Evolutionary conservation across 2,113 vertebrate species (phyloP).

Genomic region (Centrocercus urophasianus): DNA sequence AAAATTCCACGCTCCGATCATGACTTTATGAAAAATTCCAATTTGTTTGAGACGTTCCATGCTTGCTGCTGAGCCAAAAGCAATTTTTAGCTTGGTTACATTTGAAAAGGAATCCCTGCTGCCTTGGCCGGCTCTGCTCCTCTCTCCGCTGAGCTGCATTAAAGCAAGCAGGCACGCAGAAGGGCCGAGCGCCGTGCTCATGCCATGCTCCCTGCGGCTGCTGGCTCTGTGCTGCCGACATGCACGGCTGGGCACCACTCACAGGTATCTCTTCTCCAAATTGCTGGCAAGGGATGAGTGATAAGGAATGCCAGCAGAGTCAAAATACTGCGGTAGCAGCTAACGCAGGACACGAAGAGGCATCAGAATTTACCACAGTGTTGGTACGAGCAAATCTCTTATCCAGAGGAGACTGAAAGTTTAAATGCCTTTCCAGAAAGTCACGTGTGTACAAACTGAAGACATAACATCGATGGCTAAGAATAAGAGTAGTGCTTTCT

Average conservation of each 20-base stretch:
- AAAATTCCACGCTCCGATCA: background rate
- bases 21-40: background rate
- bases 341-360: background rate
- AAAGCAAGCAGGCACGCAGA: slow-evolving; percentile 16
- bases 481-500: background rate
- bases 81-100: slow-evolving; percentile 66
- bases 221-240: background rate
- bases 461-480: background rate
- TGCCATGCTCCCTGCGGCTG: background rate
- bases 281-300: background rate
- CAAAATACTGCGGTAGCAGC: background rate
- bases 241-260: background rate
- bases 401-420: background rate
- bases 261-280: background rate
- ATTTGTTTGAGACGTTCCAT: background rate
- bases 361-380: background rate
- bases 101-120: slow-evolving; percentile 23
- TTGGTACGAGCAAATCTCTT: background rate
- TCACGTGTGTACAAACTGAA: rapidly evolving
- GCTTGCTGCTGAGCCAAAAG: slow-evolving; percentile 15
- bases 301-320: background rate
- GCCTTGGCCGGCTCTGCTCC: slow-evolving; percentile 25
- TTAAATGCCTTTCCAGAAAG: background rate
- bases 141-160: slow-evolving; percentile 25
- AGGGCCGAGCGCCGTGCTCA: background rate